These are phyloP conservation scores for Kryptopterus vitreolus DNA, from an alignment of 2,797 vertebrate genomes.

Conservation along the genomic window DNA sequence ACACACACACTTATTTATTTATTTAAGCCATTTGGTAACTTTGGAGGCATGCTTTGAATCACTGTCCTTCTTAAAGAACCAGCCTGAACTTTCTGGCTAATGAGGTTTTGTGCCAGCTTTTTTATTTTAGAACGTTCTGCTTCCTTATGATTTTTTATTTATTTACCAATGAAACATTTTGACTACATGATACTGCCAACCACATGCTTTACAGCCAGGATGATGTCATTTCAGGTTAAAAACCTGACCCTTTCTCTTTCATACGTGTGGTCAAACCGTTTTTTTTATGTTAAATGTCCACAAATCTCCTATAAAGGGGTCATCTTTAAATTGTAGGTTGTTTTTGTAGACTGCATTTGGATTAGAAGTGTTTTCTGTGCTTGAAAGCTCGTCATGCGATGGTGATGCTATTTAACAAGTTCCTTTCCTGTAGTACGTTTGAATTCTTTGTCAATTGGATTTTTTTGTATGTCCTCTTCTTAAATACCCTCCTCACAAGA, in stretches of 20 bases:
- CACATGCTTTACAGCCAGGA: not conserved
- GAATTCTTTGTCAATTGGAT: too few relatives aligned
- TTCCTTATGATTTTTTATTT: not conserved
- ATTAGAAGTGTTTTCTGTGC: not conserved
- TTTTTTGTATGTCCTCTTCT: too few relatives aligned
- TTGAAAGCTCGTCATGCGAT: not conserved
- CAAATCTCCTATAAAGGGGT: not conserved
- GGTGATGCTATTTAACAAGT: not conserved
- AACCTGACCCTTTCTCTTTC: not conserved
- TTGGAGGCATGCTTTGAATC: not conserved
- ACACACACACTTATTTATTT: too few relatives aligned
- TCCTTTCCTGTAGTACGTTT: not conserved
- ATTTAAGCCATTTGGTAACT: not conserved
- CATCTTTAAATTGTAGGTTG: not conserved
- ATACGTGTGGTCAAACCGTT: not conserved
- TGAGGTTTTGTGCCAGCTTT: too few relatives aligned
- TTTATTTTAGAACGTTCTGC: not conserved
- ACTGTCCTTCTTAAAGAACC: not conserved
- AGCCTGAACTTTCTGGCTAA: not conserved
- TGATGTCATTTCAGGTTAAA: not conserved
- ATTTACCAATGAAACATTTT: not conserved
- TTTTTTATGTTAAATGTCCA: not conserved
- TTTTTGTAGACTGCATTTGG: not conserved
- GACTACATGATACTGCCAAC: not conserved
- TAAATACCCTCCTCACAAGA: too few relatives aligned